phyloP scores from a whole-genome alignment of 1,140 invertebrate genomes.

The Aphidius gifuensis region DNA sequence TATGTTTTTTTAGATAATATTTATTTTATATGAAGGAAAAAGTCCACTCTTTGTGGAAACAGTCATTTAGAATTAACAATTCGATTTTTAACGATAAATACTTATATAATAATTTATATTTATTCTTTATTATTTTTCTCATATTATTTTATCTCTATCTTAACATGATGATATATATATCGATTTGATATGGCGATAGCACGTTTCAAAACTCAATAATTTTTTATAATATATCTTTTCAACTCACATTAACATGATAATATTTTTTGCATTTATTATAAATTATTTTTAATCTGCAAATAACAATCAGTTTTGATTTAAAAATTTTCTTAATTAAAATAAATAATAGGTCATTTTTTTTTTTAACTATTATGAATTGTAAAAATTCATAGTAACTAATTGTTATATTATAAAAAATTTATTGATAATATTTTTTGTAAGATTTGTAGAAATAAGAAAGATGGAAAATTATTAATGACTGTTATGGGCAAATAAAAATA shows the following conservation, averaged over 20 bases:
- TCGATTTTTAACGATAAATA: conserved; percentile 41
- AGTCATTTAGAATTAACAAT: conserved; percentile 46
- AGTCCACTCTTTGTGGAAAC: conserved; percentile 20
- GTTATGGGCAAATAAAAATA: no score
- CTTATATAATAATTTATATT: conserved; percentile 5
- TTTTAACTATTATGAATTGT: background rate
- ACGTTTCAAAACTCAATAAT: conserved; percentile 35
- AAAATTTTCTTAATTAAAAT: conserved; percentile 1
- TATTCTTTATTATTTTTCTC: conserved; percentile 25
- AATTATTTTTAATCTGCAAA: conserved; percentile 4
- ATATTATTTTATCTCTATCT: conserved; percentile 33
- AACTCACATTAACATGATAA: background rate
- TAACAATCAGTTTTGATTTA: conserved; percentile 5
- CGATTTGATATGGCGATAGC: conserved; percentile 54
- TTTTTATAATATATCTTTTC: no score
- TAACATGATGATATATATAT: conserved; percentile 56
- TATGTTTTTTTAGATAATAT: background rate
- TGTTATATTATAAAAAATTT: no score
- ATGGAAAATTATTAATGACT: no score
- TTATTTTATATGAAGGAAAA: background rate
- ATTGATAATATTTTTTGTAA: no score
- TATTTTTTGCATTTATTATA: conserved; percentile 6
- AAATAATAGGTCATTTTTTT: background rate
- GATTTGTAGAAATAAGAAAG: no score
- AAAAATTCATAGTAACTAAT: no score